Evolutionary conservation across 2,888 invertebrate genomes (phyloP).

Genomic region (Cristatella mucedo): DNA sequence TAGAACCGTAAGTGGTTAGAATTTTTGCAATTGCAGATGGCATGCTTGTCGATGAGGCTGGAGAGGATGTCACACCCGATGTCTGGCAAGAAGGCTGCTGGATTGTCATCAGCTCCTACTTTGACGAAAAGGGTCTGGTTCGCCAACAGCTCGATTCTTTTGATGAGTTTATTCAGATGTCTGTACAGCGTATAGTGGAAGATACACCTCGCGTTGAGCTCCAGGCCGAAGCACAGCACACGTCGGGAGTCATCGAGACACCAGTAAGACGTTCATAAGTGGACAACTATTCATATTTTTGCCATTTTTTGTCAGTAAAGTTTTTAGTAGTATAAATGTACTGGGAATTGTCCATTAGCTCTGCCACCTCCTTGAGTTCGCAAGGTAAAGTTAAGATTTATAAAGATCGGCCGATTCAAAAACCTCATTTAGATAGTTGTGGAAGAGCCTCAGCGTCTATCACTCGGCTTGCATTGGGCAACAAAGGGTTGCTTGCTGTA

Average conservation of each 20-base stretch:
- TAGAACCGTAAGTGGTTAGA: too few relatives aligned
- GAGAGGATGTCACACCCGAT: constrained; percentile 64
- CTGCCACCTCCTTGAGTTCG: too few relatives aligned
- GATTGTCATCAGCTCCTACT: constrained; percentile 99
- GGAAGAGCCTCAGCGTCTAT: too few relatives aligned
- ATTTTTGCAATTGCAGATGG: constrained; percentile 9
- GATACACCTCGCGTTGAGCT: constrained; percentile 95
- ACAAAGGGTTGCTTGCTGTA: too few relatives aligned
- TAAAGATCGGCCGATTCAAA: too few relatives aligned
- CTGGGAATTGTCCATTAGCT: too few relatives aligned
- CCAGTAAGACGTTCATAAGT: constrained; percentile 22
- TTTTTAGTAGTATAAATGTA: too few relatives aligned
- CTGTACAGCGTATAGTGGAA: constrained; percentile 95
- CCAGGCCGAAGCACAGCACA: constrained; percentile 90
- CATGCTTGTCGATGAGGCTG: background rate
- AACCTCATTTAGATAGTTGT: too few relatives aligned
- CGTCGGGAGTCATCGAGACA: constrained; percentile 60
- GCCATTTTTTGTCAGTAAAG: too few relatives aligned
- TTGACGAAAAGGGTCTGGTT: constrained; percentile 97
- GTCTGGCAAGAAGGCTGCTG: constrained; percentile 99
- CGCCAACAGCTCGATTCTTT: constrained; percentile 97
- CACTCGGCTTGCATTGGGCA: too few relatives aligned
- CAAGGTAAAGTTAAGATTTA: too few relatives aligned
- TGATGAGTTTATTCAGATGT: constrained; percentile 99
- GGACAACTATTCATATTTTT: too few relatives aligned